Evolutionary conservation across 2,888 invertebrate species (phyloP).

Genomic region (Tetramorium bicarinatum): DNA sequence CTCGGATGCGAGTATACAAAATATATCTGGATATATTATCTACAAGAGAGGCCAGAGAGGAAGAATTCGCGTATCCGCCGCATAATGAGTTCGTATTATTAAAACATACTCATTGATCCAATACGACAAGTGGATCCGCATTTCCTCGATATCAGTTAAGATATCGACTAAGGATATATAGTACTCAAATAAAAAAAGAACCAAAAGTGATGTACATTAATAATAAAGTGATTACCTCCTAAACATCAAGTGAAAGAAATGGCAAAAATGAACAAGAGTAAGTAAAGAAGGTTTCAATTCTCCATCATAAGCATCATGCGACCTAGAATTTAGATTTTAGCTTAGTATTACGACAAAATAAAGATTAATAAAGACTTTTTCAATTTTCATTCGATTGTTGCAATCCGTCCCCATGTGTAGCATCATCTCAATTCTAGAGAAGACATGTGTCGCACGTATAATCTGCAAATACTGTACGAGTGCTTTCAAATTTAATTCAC

Average conservation of each 20-base stretch:
- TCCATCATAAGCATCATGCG: not conserved
- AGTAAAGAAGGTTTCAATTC: slow-evolving; percentile 25
- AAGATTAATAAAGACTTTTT: not conserved
- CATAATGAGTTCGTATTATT: slow-evolving; percentile 14
- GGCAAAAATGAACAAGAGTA: slow-evolving; percentile 26
- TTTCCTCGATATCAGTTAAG: not conserved
- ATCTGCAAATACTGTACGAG: not conserved
- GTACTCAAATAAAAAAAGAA: not conserved
- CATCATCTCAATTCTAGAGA: not conserved
- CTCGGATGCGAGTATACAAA: slow-evolving; percentile 12
- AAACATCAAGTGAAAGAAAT: not conserved
- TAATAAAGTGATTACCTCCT: not conserved
- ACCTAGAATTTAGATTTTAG: not conserved
- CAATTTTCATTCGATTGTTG: not conserved
- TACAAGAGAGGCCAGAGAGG: not conserved
- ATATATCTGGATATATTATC: not conserved
- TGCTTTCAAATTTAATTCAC: not conserved
- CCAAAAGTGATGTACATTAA: slow-evolving; percentile 12
- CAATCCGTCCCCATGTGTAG: not conserved
- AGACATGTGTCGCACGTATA: not conserved
- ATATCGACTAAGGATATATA: not conserved
- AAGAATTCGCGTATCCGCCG: not conserved
- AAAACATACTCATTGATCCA: not conserved
- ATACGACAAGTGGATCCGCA: not conserved
- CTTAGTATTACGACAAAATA: not conserved